A percentile compares a stretch with the other conserved stretches of the same genome.
phyloP scores from a whole-genome alignment of 1,140 invertebrate genomes.

The Diabrotica virgifera region DNA sequence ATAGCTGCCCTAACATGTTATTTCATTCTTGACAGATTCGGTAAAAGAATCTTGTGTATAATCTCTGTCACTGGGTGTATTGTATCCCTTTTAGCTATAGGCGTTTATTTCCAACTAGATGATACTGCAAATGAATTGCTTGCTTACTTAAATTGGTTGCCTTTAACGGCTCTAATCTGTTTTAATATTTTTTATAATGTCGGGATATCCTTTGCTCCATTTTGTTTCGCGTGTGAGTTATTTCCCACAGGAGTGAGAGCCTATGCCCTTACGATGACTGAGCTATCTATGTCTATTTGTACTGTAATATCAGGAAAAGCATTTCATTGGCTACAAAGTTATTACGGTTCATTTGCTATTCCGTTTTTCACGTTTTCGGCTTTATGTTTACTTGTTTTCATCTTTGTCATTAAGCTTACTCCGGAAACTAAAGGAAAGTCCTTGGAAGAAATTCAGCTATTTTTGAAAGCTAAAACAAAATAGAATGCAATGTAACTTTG shows the following conservation, averaged over 20 bases:
- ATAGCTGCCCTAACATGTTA: neutral
- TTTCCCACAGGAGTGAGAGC: constrained; percentile 13
- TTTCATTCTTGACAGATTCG: constrained; percentile 17
- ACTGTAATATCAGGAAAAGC: neutral
- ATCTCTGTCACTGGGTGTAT: neutral
- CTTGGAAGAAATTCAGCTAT: constrained; percentile 36
- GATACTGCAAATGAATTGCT: constrained; percentile 36
- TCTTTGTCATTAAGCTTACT: constrained; percentile 6
- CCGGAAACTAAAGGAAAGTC: constrained; percentile 15
- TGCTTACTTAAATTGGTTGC: constrained; percentile 26
- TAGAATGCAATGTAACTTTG: constrained; percentile 4
- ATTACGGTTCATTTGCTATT: neutral
- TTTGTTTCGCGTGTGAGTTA: constrained; percentile 5
- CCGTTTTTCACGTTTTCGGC: constrained; percentile 5
- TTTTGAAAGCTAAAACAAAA: neutral
- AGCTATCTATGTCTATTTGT: neutral
- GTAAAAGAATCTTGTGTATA: constrained; percentile 5
- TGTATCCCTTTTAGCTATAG: neutral
- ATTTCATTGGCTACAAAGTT: neutral
- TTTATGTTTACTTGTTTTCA: neutral
- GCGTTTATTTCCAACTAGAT: constrained; percentile 4
- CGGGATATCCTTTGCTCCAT: constrained; percentile 1
- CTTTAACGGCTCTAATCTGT: neutral
- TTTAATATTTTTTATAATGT: neutral
- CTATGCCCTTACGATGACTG: constrained; percentile 3